Evolutionary conservation across 53 echinoderm and acorn worm genomes (phyloP), one percentile per base, ranked within the genome.

Genomic region (Arbacia lixula): DNA sequence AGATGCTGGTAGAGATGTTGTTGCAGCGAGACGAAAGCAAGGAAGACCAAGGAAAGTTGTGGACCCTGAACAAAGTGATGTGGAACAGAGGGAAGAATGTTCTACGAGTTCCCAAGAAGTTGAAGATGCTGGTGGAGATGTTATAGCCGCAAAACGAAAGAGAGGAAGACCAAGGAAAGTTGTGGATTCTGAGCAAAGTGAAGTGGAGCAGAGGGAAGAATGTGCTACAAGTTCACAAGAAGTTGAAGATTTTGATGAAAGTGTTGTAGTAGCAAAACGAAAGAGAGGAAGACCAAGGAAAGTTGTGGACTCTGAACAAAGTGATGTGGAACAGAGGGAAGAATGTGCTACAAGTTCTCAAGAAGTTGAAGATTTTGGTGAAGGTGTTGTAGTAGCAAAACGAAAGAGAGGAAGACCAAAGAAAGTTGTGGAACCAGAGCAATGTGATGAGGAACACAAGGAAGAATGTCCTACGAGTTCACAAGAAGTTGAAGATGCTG

Each of bases 351-450:
- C 12, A 17, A 25, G 20, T n/a, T 16, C 6, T 6, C 57, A 57
- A 57, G 57, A 6, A 12, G 25, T 25, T 21, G 16, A 57, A 57
- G 16, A 6, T n/a, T 16, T n/a, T 6, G 12, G 6, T 21, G 20
- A 57, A 0, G 20, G 6, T 12, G 57, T 21, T 57, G 25, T n/a
- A n/a, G 20, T 25, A 57, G 57, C n/a, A n/a, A 57, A 57, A 25
- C 57, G 57, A 62, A 62, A 62, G 62, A 62, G 62, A 62, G 62
- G 62, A 26, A 62, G 28, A 62, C 31, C 62, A 5, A 6, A 14
- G 12, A 62, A 30, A 29, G 62, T 31, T 12, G 14, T 5, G 0
- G 30, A 28, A 28, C 30, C 29, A 62, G 29, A 3, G 29, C 14
- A 3, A 12, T 17, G 11, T 32, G 62, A 62, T 29, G 62, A 31